phyloP scores from a whole-genome alignment of 1,140 invertebrate genomes.

The Vanessa tameamea region DNA sequence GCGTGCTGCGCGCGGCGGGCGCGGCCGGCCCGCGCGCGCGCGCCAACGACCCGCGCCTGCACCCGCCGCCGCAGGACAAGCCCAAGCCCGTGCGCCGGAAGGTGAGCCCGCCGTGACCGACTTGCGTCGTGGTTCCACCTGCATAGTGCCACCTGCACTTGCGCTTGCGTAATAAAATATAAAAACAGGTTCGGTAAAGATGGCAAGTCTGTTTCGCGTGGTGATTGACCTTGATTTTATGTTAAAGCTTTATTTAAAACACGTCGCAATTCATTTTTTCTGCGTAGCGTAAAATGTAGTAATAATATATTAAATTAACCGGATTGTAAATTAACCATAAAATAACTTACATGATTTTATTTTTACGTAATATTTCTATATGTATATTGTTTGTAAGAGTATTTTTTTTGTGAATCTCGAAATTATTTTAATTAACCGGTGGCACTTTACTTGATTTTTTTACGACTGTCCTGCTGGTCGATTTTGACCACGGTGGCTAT shows the following conservation, averaged over 20 bases:
- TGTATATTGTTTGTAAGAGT: too few relatives aligned
- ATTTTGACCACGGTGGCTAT: not conserved
- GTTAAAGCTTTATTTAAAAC: not conserved
- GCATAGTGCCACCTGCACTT: too few relatives aligned
- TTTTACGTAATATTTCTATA: too few relatives aligned
- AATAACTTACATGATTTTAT: too few relatives aligned
- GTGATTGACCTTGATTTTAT: constrained; percentile 18
- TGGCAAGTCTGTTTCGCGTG: constrained; percentile 14
- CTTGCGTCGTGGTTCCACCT: too few relatives aligned
- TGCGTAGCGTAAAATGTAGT: not conserved
- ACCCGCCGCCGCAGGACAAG: constrained; percentile 74
- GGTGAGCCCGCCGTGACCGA: constrained; percentile 46
- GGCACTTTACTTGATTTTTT: not conserved
- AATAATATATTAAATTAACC: not conserved
- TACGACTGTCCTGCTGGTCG: not conserved
- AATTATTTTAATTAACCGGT: too few relatives aligned
- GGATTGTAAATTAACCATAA: not conserved
- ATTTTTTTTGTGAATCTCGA: too few relatives aligned
- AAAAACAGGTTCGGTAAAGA: constrained; percentile 25
- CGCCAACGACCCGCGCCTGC: constrained; percentile 68
- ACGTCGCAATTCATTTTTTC: not conserved
- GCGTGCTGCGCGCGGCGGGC: constrained; percentile 52
- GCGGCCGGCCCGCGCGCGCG: constrained; percentile 45
- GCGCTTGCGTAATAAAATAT: not conserved
- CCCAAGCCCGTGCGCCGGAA: constrained; percentile 78